Evolutionary conservation across 2,797 vertebrate species (phyloP), one percentile per base, ranked within the genome.

Genomic region (Coilia nasus): DNA sequence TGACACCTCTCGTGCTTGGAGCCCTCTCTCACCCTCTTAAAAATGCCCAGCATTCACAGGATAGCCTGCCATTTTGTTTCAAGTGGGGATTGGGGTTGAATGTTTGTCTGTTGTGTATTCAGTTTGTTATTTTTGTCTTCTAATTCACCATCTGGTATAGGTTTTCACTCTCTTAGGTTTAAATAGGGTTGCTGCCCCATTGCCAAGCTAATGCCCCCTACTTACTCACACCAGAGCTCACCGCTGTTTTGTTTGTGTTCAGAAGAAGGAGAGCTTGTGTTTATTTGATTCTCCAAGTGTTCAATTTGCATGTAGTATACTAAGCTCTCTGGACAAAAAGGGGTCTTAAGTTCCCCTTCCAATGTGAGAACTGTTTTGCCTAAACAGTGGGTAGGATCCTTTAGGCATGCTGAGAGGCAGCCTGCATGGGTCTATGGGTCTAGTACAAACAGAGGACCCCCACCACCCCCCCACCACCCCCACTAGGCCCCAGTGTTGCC

Each of bases 1-100:
- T 94, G 90, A 90, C n/a, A n/a, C n/a, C 88, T 57, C 87, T 89
- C 81, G 83, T 85, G 80, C 81, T 88, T 86, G 78, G 71, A 71
- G 35, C 47, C 28, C 64, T 14, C 81, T 87, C 85, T 35, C 71
- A 17, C 62, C 62, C 62, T 64, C 6, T n/a, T 21, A 62, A 9
- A 89, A 90, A 78, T 87, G 87, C 85, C 88, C 88, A 91, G 86
- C 85, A 82, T 88, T 89, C 83, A 91, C 46, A 86, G 81, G 44
- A 62, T 83, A 83, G 87, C 75, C 44, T 84, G 81, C 83, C 82
- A 47, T 75, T 89, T 89, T 86, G 85, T 89, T 88, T 85, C 81
- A 82, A 56, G 15, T 50, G 21, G n/a, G 86, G 47, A 85, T 84
- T 80, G 83, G 17, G 80, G 67, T 82, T 35, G 14, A 54, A 82